phyloP scores from a whole-genome alignment of 2,797 vertebrate species.

The Parauchenoglanis punctatus region DNA sequence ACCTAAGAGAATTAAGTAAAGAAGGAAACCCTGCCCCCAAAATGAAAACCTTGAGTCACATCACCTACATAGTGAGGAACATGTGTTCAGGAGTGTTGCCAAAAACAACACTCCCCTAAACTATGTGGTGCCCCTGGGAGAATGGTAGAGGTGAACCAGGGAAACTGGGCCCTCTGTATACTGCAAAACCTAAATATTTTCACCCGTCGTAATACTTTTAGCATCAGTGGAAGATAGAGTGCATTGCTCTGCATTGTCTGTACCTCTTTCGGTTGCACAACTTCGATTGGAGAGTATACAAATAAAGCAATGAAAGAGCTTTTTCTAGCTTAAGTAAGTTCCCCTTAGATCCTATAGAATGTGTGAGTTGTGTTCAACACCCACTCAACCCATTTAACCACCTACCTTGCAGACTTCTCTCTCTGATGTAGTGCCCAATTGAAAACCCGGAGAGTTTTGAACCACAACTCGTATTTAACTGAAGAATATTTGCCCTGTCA shows the following conservation, averaged over 20 bases:
- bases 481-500: conserved; percentile 57
- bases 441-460: conserved; percentile 41
- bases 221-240: conserved; percentile 5
- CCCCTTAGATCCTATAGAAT: neutral
- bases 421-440: neutral
- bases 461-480: conserved; percentile 48
- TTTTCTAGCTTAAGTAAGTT: neutral
- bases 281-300: neutral
- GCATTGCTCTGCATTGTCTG: neutral
- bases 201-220: conserved; percentile 26
- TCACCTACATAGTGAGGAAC: conserved; percentile 53
- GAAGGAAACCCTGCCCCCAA: conserved; percentile 22
- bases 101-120: conserved; percentile 59
- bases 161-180: conserved; percentile 45
- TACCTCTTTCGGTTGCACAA: neutral
- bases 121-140: conserved; percentile 54
- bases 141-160: conserved; percentile 41
- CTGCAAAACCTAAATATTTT: conserved; percentile 41
- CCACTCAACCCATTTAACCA: conserved; percentile 3
- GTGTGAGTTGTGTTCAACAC: conserved; percentile 5
- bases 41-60: conserved; percentile 52
- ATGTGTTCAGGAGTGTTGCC: conserved; percentile 57
- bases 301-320: neutral
- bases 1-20: conserved; percentile 45
- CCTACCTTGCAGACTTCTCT: conserved; percentile 43